Evolutionary conservation across 2,797 vertebrate species (phyloP).

Genomic region (Sciurus vulgaris): DNA sequence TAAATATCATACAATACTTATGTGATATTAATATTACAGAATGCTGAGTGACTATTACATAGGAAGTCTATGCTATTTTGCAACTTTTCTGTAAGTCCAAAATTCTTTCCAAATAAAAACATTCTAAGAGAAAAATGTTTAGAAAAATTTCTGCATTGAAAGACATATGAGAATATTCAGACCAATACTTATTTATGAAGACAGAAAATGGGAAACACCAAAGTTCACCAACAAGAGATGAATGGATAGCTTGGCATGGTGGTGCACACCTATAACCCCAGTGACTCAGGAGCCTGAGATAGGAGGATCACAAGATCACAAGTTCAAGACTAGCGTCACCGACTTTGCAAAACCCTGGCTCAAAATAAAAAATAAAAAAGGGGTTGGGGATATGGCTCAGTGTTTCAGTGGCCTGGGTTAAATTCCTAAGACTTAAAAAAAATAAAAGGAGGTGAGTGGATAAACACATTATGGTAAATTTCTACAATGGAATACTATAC

Average conservation of each 20-base stretch:
- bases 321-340: too few species aligned
- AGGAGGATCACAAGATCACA: too few species aligned
- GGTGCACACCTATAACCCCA: too few species aligned
- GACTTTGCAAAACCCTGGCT: too few species aligned
- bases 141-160: constrained; percentile 32
- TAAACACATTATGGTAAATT: background rate
- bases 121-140: background rate
- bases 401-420: too few species aligned
- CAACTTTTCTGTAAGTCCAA: constrained; percentile 18
- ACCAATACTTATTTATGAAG: background rate
- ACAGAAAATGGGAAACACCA: constrained; percentile 13
- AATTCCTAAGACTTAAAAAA: background rate
- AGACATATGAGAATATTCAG: background rate
- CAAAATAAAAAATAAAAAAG: too few species aligned
- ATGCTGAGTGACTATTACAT: background rate
- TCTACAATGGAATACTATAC: background rate
- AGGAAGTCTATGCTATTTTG: background rate
- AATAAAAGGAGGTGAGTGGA: background rate
- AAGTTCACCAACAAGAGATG: background rate
- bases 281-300: too few species aligned
- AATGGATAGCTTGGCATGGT: too few species aligned
- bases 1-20: background rate
- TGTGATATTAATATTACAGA: constrained; percentile 5
- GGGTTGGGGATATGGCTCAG: too few species aligned
- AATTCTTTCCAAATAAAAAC: constrained; percentile 24